Evolutionary conservation across 2,888 invertebrate genomes (phyloP), one percentile per base, ranked within the genome.

Genomic region (Apotomis turbidana): DNA sequence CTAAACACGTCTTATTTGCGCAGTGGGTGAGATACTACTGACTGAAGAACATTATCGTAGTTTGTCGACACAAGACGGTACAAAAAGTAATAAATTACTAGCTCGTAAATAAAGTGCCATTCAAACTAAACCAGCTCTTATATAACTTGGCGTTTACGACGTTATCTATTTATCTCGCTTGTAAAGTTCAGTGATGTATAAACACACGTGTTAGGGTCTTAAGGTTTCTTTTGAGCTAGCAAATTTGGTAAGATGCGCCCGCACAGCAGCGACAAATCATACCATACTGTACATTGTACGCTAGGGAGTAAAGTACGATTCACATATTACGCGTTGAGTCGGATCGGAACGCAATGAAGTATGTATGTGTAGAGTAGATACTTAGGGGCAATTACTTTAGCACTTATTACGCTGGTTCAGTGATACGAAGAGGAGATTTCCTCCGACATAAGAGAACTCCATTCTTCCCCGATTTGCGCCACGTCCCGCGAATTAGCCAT

Each of bases 71-170:
- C 57, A 9, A 58, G 46, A 5, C 44, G 49, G 38, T n/a, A 71
- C 55, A 57, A 66, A 49, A 12, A 71, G 60, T 66, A 49, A 66
- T 70, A 64, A 71, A 66, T 71, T 49, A 49, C 66, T 55, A 67
- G 38, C 62, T 46, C 10, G 38, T 46, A 38, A 59, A 55, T 49
- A 51, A 49, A 9, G 9, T 51, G 8, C 3, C n/a, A 44, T 55
- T 54, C 57, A 44, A 41, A n/a, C 13, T n/a, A 66, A 46, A 57
- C 46, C 4, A 36, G 36, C 27, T 8, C 55, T 66, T 66, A 36
- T 46, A 9, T 3, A 46, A 46, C 3, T 1, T n/a, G 27, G 8
- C 66, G 12, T 4, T 46, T 57, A 57, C 4, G 55, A 6, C 13
- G 27, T 27, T 6, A 66, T 55, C n/a, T 66, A 27, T 10, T 55